Evolutionary conservation across 1,140 invertebrate genomes (phyloP), one percentile per base, ranked within the genome.

Genomic region (Cylas formicarius): DNA sequence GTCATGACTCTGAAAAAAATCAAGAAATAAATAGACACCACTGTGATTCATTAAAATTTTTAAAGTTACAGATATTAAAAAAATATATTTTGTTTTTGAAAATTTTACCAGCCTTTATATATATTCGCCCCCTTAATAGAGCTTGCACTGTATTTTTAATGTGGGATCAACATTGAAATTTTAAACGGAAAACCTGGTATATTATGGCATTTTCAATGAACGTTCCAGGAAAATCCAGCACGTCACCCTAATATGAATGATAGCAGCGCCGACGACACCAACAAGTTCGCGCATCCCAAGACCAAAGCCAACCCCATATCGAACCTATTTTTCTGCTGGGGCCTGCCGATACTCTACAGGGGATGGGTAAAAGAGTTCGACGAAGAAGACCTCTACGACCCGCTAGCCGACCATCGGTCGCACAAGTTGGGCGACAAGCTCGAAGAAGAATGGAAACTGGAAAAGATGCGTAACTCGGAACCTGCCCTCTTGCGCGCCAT

Each of bases 371-470:
- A 54, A 28, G 54, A 55, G 17, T 38, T 58, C n/a, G 48, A 47
- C 29, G 58, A 61, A 52, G 55, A 58, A 28, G 58, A 61, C 43
- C 36, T 61, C 21, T 55, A 53, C 16, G 33, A 47, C 28, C 45
- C 53, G 8, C 31, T 61, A 7, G 33, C 48, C 35, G 52, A 53
- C 20, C 52, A 55, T 21, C 48, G 52, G 19, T 58, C 56, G 6
- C 56, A 53, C 21, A 44, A 53, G 6, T 53, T 78, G 54, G 78
- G 79, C 11, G 69, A 78, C 52, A 60, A 65, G 27, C 62, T 83
- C 21, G 68, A 74, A 55, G 70, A 66, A 53, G 66, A 68, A 14
- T 77, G 74, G 77, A 65, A 71, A 9, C 48, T 54, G 19, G 72
- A 77, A 56, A 35, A 48, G 36, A 41, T 51, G 24, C 20, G 42